These are phyloP conservation scores for Steromphala cineraria DNA, from an alignment of 2,888 invertebrate species.

Conservation along the genomic window DNA sequence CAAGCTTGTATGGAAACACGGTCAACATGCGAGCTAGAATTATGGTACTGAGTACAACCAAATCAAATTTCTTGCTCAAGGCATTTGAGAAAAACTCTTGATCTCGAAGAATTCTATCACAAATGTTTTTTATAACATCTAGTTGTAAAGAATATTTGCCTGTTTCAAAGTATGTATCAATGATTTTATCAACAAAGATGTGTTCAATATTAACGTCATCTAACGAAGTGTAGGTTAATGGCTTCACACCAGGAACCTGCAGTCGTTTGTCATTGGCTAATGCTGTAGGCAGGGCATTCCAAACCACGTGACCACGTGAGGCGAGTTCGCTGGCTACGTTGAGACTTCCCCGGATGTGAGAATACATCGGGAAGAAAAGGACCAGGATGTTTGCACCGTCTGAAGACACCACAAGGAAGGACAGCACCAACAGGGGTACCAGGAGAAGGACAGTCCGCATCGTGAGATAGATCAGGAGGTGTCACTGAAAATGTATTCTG, in stretches of 20 bases:
- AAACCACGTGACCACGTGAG: background rate
- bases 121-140: background rate
- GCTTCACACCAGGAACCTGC: background rate
- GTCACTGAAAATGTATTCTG: too few relatives aligned
- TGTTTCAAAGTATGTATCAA: too few relatives aligned
- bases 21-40: background rate
- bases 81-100: background rate
- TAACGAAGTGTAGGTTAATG: background rate
- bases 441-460: too few relatives aligned
- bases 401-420: too few relatives aligned
- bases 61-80: slow-evolving; percentile 22
- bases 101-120: background rate
- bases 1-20: slow-evolving; percentile 30
- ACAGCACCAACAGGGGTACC: too few relatives aligned
- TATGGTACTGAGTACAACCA: slow-evolving; percentile 30
- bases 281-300: background rate
- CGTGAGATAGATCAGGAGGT: too few relatives aligned
- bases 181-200: too few relatives aligned
- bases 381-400: background rate
- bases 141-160: background rate
- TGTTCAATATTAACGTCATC: too few relatives aligned
- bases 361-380: background rate
- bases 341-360: background rate
- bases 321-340: background rate
- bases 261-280: background rate